Percentiles rank a stretch among this genome's conserved stretches.
These are phyloP conservation scores for Galaxias olidus DNA, from an alignment of 2,797 vertebrate species.

Conservation along the genomic window DNA sequence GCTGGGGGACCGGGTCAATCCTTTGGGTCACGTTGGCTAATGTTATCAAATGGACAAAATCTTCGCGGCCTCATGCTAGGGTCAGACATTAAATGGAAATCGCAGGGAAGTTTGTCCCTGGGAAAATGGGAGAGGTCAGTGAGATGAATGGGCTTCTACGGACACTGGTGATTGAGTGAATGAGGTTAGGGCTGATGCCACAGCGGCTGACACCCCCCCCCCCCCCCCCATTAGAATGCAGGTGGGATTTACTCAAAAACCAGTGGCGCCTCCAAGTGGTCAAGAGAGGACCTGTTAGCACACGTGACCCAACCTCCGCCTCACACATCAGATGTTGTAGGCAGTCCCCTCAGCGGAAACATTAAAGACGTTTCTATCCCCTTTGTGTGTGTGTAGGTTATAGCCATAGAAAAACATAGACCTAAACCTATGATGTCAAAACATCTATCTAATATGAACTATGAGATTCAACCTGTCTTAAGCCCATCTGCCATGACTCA, in stretches of 20 bases:
- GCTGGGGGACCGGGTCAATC: constrained; percentile 49
- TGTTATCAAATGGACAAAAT: constrained; percentile 46
- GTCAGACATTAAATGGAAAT: constrained; percentile 32
- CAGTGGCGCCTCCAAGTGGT: constrained; percentile 61
- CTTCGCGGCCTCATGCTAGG: constrained; percentile 21
- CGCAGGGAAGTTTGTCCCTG: constrained; percentile 24
- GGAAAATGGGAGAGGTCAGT: constrained; percentile 27
- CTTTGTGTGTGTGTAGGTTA: no score
- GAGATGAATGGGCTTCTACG: constrained; percentile 39
- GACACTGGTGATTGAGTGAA: constrained; percentile 39
- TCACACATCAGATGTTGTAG: background rate
- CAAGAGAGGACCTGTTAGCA: constrained; percentile 8
- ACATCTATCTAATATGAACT: no score
- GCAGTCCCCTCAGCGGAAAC: background rate
- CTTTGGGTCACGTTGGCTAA: constrained; percentile 27
- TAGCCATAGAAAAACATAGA: no score
- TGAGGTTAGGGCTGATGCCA: constrained; percentile 40
- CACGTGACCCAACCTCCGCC: constrained; percentile 1
- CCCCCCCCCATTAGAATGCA: background rate
- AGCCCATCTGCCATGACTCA: no score
- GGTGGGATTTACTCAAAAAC: constrained; percentile 29
- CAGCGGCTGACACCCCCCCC: background rate
- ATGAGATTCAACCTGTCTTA: no score
- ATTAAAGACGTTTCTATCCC: no score
- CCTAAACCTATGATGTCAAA: no score